Evolutionary conservation across 1,140 invertebrate species (phyloP).

Genomic region (Yoshiicerus persimilis): DNA sequence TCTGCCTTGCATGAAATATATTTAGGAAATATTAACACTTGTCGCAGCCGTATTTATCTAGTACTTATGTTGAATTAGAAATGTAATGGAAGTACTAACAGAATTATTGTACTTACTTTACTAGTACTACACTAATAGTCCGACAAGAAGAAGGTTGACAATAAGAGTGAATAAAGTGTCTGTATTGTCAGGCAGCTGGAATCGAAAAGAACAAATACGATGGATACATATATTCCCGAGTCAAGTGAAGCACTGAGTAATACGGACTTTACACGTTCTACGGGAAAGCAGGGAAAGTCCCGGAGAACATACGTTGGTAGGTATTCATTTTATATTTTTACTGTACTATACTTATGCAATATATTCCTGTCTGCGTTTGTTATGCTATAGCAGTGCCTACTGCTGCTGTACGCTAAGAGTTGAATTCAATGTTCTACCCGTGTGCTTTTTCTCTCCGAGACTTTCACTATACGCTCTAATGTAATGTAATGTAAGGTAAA

Average conservation of each 20-base stretch:
- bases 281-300: background rate
- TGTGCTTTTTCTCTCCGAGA: no score
- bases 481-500: background rate
- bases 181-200: slow-evolving; percentile 18
- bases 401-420: no score
- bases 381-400: no score
- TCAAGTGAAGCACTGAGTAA: background rate
- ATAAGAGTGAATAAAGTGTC: background rate
- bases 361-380: no score
- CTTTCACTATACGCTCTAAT: no score
- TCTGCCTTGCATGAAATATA: background rate
- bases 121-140: slow-evolving; percentile 1
- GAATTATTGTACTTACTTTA: background rate
- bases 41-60: background rate
- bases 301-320: background rate
- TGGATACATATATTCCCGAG: background rate
- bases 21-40: background rate
- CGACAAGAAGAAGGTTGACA: background rate
- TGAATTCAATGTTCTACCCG: no score
- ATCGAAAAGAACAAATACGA: background rate
- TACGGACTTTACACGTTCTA: background rate
- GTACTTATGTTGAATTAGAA: background rate
- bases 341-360: background rate
- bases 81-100: background rate
- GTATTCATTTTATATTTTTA: background rate